These are phyloP conservation scores for Drosophila aff. DNA, from an alignment of 1,140 invertebrate species.

Conservation along the genomic window DNA sequence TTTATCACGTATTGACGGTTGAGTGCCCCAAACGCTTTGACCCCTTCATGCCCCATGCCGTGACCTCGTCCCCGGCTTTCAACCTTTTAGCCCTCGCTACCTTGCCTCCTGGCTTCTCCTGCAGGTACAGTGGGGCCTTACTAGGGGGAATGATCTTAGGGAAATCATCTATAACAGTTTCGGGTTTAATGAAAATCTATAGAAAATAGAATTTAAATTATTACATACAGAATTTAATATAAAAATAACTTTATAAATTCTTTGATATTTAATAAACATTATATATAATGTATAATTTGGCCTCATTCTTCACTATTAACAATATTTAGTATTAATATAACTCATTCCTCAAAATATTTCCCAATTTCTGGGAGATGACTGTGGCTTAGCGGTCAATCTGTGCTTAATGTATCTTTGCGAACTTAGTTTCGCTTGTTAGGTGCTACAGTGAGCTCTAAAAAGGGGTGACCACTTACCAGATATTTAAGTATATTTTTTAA, in stretches of 20 bases:
- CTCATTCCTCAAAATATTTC: background rate
- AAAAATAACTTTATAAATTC: background rate
- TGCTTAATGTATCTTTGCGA: conserved; percentile 22
- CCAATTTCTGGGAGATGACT: background rate
- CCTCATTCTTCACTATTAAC: background rate
- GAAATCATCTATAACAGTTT: background rate
- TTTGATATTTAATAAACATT: background rate
- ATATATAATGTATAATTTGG: background rate
- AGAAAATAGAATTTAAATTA: background rate
- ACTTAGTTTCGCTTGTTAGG: conserved; percentile 3
- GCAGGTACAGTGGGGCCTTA: conserved; percentile 18
- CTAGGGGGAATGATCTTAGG: background rate
- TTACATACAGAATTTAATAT: background rate
- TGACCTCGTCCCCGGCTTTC: background rate
- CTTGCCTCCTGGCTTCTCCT: background rate
- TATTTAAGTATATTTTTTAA: background rate
- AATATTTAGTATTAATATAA: too few relatives aligned
- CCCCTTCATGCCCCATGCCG: conserved; percentile 8
- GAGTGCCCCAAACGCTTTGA: conserved; percentile 61
- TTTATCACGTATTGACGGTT: conserved; percentile 81
- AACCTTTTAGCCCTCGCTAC: conserved; percentile 1
- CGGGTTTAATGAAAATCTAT: background rate
- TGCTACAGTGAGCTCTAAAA: conserved; percentile 4
- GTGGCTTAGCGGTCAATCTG: conserved; percentile 29
- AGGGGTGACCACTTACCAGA: background rate